Evolutionary conservation across 2,797 vertebrate genomes (phyloP).

Genomic region (Perodicticus potto): DNA sequence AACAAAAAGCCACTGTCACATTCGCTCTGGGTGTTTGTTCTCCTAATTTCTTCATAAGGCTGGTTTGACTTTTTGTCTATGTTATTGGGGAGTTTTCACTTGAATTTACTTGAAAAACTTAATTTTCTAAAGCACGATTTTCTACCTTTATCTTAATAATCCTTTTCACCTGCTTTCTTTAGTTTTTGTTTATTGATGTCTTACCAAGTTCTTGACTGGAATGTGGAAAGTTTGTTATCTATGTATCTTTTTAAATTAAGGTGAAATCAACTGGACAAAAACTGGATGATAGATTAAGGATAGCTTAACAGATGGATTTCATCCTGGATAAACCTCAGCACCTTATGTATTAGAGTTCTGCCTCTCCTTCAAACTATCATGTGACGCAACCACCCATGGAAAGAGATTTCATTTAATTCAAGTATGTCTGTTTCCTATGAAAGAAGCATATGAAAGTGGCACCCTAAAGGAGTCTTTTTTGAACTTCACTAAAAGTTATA

Average conservation of each 20-base stretch:
- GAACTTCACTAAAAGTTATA: not conserved
- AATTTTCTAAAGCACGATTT: not conserved
- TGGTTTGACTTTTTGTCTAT: not conserved
- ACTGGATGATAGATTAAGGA: not conserved
- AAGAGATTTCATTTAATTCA: conserved; percentile 7
- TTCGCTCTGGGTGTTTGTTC: not conserved
- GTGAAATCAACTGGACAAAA: not conserved
- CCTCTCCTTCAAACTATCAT: not conserved
- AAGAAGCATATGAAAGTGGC: not conserved
- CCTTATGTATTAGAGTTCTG: not conserved
- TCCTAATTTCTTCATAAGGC: not conserved
- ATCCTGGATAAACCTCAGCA: not conserved
- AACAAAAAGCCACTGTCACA: not conserved
- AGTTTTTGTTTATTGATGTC: not conserved
- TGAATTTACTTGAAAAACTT: not conserved
- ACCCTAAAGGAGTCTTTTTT: not conserved
- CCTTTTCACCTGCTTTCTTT: not conserved
- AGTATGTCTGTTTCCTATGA: not conserved
- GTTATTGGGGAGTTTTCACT: not conserved
- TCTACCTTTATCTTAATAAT: not conserved
- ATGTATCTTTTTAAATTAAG: not conserved
- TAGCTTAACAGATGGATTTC: not conserved
- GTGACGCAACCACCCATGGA: not conserved
- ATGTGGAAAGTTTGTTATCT: not conserved
- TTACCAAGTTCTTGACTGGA: conserved; percentile 20